Conservation (phyloP, 2,113 vertebrate genomes). For the Eleginops maclovinus region DNA sequence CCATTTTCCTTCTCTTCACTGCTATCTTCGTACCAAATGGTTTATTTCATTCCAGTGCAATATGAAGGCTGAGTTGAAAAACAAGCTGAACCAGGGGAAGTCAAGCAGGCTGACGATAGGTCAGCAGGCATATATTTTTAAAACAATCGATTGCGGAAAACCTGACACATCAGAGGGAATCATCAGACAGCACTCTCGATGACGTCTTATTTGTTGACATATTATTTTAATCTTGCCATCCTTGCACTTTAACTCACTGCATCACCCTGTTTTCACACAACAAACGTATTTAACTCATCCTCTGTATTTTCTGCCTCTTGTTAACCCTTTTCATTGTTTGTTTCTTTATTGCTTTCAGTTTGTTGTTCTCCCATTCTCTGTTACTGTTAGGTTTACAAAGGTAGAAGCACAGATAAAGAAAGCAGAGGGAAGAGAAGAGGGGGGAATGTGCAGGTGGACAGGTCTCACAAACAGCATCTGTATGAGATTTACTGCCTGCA, state of each 20-base stretch:
- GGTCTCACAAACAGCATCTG: constrained; percentile 66
- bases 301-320: background rate
- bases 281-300: constrained; percentile 22
- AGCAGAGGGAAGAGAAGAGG: constrained; percentile 2
- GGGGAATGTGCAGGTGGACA: constrained; percentile 61
- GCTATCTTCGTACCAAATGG: background rate
- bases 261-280: constrained; percentile 27
- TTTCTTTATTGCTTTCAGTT: constrained; percentile 11
- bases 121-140: constrained; percentile 59
- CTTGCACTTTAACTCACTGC: constrained; percentile 27
- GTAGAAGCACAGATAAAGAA: constrained; percentile 23
- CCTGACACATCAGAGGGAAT: constrained; percentile 47
- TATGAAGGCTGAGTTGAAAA: constrained; percentile 14
- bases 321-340: background rate
- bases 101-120: constrained; percentile 42
- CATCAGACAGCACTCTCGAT: constrained; percentile 30
- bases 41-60: background rate
- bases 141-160: constrained; percentile 57
- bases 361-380: background rate
- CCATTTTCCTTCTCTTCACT: constrained; percentile 13
- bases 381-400: constrained; percentile 43
- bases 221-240: constrained; percentile 55
- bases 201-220: constrained; percentile 51
- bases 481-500: constrained; percentile 74
- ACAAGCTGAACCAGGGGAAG: constrained; percentile 1